Conservation (phyloP, 2,888 invertebrate species). For the Dryobota labecula region DNA sequence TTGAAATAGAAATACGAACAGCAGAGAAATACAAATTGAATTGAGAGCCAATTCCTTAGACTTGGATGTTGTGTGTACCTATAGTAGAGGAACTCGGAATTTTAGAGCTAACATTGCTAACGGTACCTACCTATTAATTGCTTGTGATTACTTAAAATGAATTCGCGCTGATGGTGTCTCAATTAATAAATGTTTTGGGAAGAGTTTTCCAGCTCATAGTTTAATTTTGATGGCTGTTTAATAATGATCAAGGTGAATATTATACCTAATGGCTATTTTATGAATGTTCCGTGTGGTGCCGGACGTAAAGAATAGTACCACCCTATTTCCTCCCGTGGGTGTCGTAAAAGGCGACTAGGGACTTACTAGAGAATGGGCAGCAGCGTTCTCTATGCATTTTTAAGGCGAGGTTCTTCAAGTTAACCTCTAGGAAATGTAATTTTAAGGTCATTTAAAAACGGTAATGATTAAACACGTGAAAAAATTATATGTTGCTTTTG, state of each 20-base stretch:
- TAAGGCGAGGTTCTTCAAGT: too few relatives aligned
- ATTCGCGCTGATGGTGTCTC: neutral
- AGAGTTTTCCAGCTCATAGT: neutral
- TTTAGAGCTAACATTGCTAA: slow-evolving; percentile 20
- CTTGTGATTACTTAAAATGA: slow-evolving; percentile 11
- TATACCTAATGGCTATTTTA: neutral
- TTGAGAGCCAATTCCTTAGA: slow-evolving; percentile 44
- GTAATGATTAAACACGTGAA: too few relatives aligned
- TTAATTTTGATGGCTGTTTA: slow-evolving; percentile 1
- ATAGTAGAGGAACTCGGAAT: slow-evolving; percentile 5
- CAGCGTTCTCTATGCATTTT: too few relatives aligned
- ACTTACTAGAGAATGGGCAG: too few relatives aligned
- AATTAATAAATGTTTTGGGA: slow-evolving; percentile 23
- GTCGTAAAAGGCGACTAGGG: too few relatives aligned
- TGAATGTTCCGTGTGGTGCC: too few relatives aligned
- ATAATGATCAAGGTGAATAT: neutral
- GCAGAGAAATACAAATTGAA: slow-evolving; percentile 58
- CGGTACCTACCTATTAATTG: neutral
- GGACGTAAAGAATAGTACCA: too few relatives aligned
- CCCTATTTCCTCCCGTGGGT: too few relatives aligned
- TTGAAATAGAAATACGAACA: slow-evolving; percentile 51
- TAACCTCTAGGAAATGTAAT: too few relatives aligned
- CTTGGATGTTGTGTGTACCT: slow-evolving; percentile 5
- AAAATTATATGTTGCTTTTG: too few relatives aligned
- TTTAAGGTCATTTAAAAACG: too few relatives aligned